These are phyloP conservation scores for Lordiphosa andalusiaca DNA, from an alignment of 2,888 invertebrate genomes.

Conservation along the genomic window DNA sequence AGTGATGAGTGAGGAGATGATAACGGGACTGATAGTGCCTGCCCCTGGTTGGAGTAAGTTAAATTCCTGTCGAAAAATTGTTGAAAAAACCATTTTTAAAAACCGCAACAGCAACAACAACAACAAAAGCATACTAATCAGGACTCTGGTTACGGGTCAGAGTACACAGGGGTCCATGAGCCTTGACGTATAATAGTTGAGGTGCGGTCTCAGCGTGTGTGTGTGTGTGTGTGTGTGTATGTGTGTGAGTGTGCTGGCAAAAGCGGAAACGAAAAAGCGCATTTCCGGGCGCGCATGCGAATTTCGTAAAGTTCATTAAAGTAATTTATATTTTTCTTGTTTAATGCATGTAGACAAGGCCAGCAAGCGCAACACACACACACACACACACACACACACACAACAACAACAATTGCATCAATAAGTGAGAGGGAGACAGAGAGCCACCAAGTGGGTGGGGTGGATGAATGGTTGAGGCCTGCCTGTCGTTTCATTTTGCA, in stretches of 20 bases:
- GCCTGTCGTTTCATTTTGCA: slow-evolving; percentile 40
- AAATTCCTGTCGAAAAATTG: slow-evolving; percentile 23
- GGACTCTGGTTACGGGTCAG: slow-evolving; percentile 33
- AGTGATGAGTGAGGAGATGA: slow-evolving; percentile 96
- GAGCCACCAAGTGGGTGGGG: slow-evolving; percentile 10
- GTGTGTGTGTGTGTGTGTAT: slow-evolving; percentile 16
- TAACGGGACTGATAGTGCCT: slow-evolving; percentile 97
- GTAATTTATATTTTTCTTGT: slow-evolving; percentile 68
- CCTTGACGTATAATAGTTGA: slow-evolving; percentile 37
- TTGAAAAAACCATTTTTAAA: slow-evolving; percentile 31
- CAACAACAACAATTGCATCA: slow-evolving; percentile 71
- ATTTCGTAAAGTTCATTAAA: slow-evolving; percentile 73
- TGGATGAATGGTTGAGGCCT: slow-evolving; percentile 1
- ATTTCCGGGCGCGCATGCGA: slow-evolving; percentile 71
- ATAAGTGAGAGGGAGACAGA: slow-evolving; percentile 48
- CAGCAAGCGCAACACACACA: slow-evolving; percentile 19
- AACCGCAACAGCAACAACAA: slow-evolving; percentile 59
- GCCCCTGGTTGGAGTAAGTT: slow-evolving; percentile 96
- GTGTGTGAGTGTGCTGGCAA: slow-evolving; percentile 20
- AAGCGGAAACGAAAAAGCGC: slow-evolving; percentile 68
- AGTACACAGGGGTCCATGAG: slow-evolving; percentile 24
- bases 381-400: no score
- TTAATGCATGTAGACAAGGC: slow-evolving; percentile 57
- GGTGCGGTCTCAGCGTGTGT: slow-evolving; percentile 42
- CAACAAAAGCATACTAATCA: slow-evolving; percentile 70